A percentile compares a stretch with the other conserved stretches of the same genome.
These are phyloP conservation scores for Parapristionchus giblindavisi DNA, from an alignment of 2,888 invertebrate genomes.

Conservation along the genomic window DNA sequence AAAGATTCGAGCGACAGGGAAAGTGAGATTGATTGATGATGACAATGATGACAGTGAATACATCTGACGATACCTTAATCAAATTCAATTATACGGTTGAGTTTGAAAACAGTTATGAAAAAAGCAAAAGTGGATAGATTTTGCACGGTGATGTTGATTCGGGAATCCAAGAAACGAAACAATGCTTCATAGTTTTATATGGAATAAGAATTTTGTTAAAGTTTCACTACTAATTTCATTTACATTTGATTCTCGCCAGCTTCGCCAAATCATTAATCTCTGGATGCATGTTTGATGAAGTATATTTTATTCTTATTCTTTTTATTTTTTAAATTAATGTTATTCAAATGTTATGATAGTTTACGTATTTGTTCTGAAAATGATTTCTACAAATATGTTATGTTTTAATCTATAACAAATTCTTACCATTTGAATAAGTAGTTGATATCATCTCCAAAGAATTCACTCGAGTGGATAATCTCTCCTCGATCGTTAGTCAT, in stretches of 20 bases:
- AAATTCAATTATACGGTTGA: background rate
- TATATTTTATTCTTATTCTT: too few species aligned
- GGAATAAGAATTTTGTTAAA: too few species aligned
- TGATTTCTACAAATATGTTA: background rate
- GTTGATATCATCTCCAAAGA: slow-evolving; percentile 48
- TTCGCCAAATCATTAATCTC: too few species aligned
- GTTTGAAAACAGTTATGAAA: too few species aligned
- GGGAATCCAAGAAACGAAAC: too few species aligned
- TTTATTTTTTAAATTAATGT: too few species aligned
- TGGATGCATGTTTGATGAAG: too few species aligned
- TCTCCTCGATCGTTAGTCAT: slow-evolving; percentile 42
- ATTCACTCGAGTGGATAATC: slow-evolving; percentile 47
- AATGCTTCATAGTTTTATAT: too few species aligned
- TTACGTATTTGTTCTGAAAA: background rate
- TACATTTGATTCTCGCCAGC: background rate
- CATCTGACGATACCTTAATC: slow-evolving; percentile 26
- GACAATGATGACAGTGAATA: slow-evolving; percentile 45
- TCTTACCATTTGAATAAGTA: slow-evolving; percentile 53
- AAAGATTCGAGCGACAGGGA: slow-evolving; percentile 53
- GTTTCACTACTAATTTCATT: too few species aligned
- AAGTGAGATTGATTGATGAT: slow-evolving; percentile 51
- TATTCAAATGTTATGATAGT: too few species aligned
- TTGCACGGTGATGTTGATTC: too few species aligned
- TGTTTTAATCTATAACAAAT: background rate
- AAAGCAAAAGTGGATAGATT: too few species aligned